phyloP scores from a whole-genome alignment of 2,113 vertebrate species.

The Nyctibius bracteatus region DNA sequence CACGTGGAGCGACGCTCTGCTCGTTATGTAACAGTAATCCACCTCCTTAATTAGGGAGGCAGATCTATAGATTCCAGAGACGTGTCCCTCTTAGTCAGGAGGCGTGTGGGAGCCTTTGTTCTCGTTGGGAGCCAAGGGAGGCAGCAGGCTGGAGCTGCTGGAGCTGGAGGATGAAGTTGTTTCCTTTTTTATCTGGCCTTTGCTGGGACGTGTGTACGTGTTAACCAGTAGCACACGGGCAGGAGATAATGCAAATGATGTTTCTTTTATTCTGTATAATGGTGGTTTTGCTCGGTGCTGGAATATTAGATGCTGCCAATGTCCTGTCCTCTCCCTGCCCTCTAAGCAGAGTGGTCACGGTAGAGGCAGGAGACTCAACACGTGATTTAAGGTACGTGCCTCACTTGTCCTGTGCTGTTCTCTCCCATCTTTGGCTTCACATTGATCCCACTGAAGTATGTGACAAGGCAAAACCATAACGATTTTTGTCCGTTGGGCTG shows the following conservation, averaged over 20 bases:
- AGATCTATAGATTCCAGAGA: not conserved
- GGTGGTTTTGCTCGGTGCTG: not conserved
- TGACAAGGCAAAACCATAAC: rapidly evolving
- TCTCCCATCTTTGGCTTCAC: not conserved
- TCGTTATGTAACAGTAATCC: not conserved
- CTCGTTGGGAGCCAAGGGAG: not conserved
- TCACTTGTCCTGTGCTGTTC: not conserved
- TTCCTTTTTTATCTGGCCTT: not conserved
- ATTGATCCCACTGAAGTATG: not conserved
- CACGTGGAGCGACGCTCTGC: not conserved
- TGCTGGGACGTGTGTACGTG: not conserved
- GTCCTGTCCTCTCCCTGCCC: not conserved
- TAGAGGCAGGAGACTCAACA: not conserved
- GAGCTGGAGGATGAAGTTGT: not conserved
- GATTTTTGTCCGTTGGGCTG: not conserved
- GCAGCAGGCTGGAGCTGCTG: not conserved
- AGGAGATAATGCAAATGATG: not conserved
- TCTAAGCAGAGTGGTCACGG: not conserved
- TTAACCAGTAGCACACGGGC: not conserved
- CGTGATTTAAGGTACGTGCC: not conserved
- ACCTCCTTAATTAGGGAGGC: not conserved
- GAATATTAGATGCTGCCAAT: not conserved
- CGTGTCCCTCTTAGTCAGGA: not conserved
- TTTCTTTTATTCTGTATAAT: rapidly evolving
- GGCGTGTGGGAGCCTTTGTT: not conserved